These are phyloP conservation scores for Drosophila kepulauana DNA, from an alignment of 1,140 invertebrate species.

Conservation along the genomic window DNA sequence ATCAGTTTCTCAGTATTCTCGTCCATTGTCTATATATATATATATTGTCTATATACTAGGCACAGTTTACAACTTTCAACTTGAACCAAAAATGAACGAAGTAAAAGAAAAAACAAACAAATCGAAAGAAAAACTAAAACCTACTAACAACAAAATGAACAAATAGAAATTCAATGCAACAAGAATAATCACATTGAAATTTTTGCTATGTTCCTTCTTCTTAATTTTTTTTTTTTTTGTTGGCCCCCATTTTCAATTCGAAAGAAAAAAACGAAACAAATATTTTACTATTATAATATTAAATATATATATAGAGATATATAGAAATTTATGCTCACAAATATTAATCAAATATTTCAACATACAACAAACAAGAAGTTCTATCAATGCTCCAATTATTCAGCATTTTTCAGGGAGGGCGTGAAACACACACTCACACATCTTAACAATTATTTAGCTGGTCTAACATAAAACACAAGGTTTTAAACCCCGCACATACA, in stretches of 20 bases:
- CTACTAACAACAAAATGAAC: constrained; percentile 48
- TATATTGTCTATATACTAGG: too few relatives aligned
- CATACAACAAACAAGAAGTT: too few relatives aligned
- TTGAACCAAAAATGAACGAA: not conserved
- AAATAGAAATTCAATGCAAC: constrained; percentile 83
- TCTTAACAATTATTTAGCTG: too few relatives aligned
- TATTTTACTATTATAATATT: not conserved
- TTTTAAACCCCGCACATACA: too few relatives aligned
- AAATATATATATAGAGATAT: not conserved
- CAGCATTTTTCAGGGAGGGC: too few relatives aligned
- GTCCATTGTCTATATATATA: not conserved
- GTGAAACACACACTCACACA: too few relatives aligned
- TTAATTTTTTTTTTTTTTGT: not conserved
- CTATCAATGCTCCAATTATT: too few relatives aligned
- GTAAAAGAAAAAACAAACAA: constrained; percentile 26
- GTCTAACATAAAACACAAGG: too few relatives aligned
- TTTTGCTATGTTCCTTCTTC: constrained; percentile 9
- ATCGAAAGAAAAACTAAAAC: constrained; percentile 41
- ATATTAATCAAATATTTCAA: not conserved
- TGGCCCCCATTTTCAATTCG: not conserved
- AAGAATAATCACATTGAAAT: constrained; percentile 82
- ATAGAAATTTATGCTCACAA: too few relatives aligned
- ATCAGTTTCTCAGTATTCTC: not conserved
- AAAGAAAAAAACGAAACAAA: not conserved
- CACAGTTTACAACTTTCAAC: not conserved